phyloP scores from a whole-genome alignment of 2,797 vertebrate species.

The Leontocebus nigricollis region DNA sequence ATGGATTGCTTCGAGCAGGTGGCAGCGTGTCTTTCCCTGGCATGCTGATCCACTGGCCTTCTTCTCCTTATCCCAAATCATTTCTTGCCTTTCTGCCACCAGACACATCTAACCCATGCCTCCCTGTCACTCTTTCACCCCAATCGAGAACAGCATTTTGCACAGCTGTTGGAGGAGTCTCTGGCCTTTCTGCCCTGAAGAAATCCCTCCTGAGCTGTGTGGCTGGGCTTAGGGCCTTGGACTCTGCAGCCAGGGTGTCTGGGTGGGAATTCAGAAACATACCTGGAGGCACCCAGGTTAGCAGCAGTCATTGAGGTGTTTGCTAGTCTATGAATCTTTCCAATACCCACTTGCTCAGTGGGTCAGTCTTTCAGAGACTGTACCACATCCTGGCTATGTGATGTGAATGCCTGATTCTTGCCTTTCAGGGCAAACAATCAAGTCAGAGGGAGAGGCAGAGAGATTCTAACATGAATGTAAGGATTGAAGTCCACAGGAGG shows the following conservation, averaged over 20 bases:
- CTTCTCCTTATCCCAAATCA: too few species aligned
- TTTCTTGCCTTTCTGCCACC: background rate
- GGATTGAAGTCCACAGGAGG: background rate
- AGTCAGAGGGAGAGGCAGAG: background rate
- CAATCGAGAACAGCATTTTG: accelerated
- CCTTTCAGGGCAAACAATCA: background rate
- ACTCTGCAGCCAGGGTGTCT: background rate
- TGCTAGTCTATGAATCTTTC: too few species aligned
- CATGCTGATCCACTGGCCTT: accelerated
- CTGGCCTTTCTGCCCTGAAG: background rate
- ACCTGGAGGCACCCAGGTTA: too few species aligned
- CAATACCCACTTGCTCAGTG: background rate
- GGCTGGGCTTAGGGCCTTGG: background rate
- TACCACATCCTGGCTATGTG: background rate
- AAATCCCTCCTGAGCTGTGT: background rate
- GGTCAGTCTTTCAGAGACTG: background rate
- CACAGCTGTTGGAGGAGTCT: too few species aligned
- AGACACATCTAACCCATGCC: accelerated
- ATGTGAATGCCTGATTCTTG: background rate
- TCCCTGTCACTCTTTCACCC: too few species aligned
- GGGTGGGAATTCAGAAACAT: background rate
- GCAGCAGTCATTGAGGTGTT: background rate
- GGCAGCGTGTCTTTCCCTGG: background rate
- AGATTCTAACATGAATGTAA: background rate
- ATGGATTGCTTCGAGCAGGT: background rate